phyloP scores from a whole-genome alignment of 2,888 invertebrate species.

The Amphipyra berbera region DNA sequence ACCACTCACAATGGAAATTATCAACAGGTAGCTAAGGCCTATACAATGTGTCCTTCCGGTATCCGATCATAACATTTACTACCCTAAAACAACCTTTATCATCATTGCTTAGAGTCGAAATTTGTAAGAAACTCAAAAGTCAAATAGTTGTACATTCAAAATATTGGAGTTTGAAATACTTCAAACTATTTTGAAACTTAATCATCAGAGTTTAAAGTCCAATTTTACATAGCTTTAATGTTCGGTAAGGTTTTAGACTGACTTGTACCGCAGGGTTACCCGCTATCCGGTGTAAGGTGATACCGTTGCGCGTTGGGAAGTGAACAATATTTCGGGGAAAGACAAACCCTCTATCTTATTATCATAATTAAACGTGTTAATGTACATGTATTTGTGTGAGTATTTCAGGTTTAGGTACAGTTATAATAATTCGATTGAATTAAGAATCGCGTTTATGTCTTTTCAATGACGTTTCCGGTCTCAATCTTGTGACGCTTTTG shows the following conservation, averaged over 20 bases:
- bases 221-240: constrained; percentile 38
- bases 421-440: constrained; percentile 42
- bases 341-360: constrained; percentile 66
- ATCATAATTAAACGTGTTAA: constrained; percentile 58
- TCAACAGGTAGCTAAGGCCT: constrained; percentile 87
- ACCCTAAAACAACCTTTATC: constrained; percentile 61
- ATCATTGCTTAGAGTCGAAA: constrained; percentile 46
- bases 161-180: constrained; percentile 51
- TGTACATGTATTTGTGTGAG: constrained; percentile 22
- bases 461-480: constrained; percentile 69
- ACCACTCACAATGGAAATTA: constrained; percentile 82
- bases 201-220: constrained; percentile 44
- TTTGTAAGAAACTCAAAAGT: constrained; percentile 25
- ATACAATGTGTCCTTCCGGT: constrained; percentile 87
- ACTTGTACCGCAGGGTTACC: constrained; percentile 77
- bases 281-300: constrained; percentile 86
- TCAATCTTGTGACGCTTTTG: constrained; percentile 24
- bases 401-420: constrained; percentile 33
- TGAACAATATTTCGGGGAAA: constrained; percentile 70
- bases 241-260: constrained; percentile 60
- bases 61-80: constrained; percentile 64
- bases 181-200: constrained; percentile 57
- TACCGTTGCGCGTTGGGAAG: constrained; percentile 88
- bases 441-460: constrained; percentile 73
- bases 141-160: constrained; percentile 58